A percentile compares a stretch with the other conserved stretches of the same genome.
These are phyloP conservation scores for Rotaria sp. DNA, from an alignment of 2,888 invertebrate species.

Conservation along the genomic window DNA sequence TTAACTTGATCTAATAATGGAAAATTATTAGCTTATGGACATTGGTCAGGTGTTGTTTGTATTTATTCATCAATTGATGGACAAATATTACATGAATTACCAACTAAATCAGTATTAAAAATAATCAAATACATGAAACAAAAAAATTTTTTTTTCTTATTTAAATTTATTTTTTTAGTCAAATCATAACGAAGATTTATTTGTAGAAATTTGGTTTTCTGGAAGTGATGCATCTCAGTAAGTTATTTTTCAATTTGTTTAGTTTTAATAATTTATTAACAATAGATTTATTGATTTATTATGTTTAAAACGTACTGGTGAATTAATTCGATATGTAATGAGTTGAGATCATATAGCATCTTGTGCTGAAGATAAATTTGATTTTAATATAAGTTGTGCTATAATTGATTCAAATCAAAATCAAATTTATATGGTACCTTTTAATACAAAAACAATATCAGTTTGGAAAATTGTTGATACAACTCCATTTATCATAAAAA, in stretches of 20 bases:
- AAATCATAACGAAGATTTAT: not conserved
- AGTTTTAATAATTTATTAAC: not conserved
- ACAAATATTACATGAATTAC: conserved; percentile 23
- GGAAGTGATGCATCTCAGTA: conserved; percentile 23
- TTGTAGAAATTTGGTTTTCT: not conserved
- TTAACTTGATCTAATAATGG: conserved; percentile 26
- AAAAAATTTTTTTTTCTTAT: not conserved
- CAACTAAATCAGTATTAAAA: not conserved
- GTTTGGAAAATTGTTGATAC: not conserved
- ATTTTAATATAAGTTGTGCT: not conserved
- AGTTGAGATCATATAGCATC: not conserved
- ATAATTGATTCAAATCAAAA: not conserved
- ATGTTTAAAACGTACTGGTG: not conserved
- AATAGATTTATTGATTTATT: conserved; percentile 22
- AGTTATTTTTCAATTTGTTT: not conserved
- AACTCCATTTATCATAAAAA: not conserved
- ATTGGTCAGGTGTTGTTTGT: conserved; percentile 16
- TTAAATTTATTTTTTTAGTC: not conserved
- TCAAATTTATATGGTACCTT: not conserved
- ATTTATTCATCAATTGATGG: not conserved
- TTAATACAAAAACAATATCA: not conserved
- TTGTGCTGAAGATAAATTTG: not conserved
- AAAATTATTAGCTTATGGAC: not conserved
- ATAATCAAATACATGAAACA: not conserved
- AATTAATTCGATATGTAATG: conserved; percentile 20